Conservation (phyloP, 2,888 invertebrate genomes). For the Drosophila pseudotakahashii region DNA sequence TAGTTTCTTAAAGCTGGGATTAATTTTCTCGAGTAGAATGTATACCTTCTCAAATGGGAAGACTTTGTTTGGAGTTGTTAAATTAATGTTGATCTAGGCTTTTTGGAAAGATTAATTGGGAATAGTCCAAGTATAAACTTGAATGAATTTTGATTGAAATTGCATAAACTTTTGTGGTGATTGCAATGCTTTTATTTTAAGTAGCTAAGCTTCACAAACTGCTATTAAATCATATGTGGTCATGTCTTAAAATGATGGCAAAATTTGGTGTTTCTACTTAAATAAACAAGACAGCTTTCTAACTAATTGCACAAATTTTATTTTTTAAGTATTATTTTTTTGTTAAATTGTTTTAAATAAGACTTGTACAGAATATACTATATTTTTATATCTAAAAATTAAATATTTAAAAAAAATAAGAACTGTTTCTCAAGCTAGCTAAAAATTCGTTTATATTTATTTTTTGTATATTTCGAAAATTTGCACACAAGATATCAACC, state of each 20-base stretch:
- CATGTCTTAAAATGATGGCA: background rate
- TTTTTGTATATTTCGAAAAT: too few relatives aligned
- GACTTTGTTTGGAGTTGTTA: background rate
- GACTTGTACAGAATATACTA: too few relatives aligned
- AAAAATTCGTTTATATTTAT: too few relatives aligned
- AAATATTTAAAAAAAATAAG: too few relatives aligned
- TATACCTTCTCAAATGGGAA: too few relatives aligned
- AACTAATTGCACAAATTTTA: background rate
- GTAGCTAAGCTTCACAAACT: background rate
- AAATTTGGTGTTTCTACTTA: background rate
- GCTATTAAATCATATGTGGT: background rate
- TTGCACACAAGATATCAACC: too few relatives aligned
- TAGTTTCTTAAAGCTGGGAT: constrained; percentile 1
- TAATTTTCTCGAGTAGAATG: too few relatives aligned
- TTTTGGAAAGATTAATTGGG: background rate
- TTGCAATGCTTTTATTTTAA: background rate
- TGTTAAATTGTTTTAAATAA: too few relatives aligned
- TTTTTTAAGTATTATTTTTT: too few relatives aligned
- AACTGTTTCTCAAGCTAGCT: too few relatives aligned
- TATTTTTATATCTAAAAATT: too few relatives aligned
- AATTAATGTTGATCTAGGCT: background rate
- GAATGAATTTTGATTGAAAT: background rate
- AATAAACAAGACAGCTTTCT: background rate
- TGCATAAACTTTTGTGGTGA: background rate
- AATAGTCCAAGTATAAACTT: background rate